phyloP scores from a whole-genome alignment of 1,140 invertebrate genomes.

The Diabrotica undecimpunctata region DNA sequence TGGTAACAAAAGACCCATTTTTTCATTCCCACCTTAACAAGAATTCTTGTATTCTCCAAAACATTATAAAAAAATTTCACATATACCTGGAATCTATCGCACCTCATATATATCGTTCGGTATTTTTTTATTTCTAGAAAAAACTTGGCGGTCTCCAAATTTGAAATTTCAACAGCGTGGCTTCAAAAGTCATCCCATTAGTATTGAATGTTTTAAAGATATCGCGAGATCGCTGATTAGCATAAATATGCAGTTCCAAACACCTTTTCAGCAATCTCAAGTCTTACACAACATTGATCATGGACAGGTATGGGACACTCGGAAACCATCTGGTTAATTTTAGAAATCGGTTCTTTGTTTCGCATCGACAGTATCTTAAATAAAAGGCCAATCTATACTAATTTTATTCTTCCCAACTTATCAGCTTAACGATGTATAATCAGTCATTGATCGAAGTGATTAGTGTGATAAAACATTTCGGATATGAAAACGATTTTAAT shows the following conservation, averaged over 20 bases:
- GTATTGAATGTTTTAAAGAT: constrained; percentile 20
- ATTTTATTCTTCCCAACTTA: too few species aligned
- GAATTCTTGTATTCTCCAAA: background rate
- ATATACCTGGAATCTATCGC: constrained; percentile 12
- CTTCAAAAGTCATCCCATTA: constrained; percentile 19
- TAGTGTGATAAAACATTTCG: too few species aligned
- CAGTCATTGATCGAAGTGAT: too few species aligned
- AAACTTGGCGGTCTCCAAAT: constrained; percentile 14
- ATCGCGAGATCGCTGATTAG: constrained; percentile 14
- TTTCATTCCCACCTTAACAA: too few species aligned
- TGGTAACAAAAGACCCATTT: too few species aligned
- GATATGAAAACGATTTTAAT: too few species aligned
- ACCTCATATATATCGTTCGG: background rate
- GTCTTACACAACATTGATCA: constrained; percentile 22
- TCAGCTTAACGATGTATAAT: too few species aligned
- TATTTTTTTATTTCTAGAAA: constrained; percentile 3
- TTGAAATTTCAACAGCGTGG: constrained; percentile 16
- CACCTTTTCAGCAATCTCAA: constrained; percentile 24
- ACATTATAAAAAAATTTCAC: constrained; percentile 6
- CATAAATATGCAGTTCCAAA: constrained; percentile 27
- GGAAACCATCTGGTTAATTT: constrained; percentile 1
- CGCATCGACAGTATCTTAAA: too few species aligned
- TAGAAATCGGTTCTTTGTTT: background rate
- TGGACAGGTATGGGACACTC: constrained; percentile 1
- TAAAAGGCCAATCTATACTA: too few species aligned